Evolutionary conservation across 2,888 invertebrate species (phyloP), one percentile per base, ranked within the genome.

Genomic region (Cremastinae sp.): DNA sequence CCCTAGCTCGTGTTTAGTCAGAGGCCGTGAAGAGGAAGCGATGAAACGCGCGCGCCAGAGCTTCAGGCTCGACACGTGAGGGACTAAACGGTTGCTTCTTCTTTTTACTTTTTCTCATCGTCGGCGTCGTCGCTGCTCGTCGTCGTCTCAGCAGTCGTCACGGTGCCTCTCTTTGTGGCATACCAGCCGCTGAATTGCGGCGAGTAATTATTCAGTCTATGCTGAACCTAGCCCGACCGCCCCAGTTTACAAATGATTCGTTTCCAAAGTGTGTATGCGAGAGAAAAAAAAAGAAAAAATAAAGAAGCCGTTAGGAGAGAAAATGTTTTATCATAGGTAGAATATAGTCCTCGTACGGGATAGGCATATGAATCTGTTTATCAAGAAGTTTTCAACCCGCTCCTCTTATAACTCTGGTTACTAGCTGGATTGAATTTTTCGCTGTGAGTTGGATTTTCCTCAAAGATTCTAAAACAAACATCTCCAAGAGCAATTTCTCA

Each of bases 131-230:
- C 22, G 28, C n/a, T n/a, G n/a, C n/a, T 53, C 53, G 28, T 53
- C 10, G 22, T 53, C 53, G 55, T 55, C 20, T 68, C 68, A 28
- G 28, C 35, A 47, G 35, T 55, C 37, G 45, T 66, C 66, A 20
- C 45, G 49, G 59, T 56, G 22, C 20, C 56, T 66, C 49, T 35
- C 35, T 68, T 77, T 79, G 77, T 78, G 59, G 78, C 73, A 55
- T 59, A 62, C 75, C 75, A 28, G n/a, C 28, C 5, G 74, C 66
- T 79, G 80, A 82, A 82, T 83, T 78, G 80, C 78, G 75, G 74
- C 79, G 79, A 81, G 82, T 82, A 84, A 85, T 85, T 84, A 84
- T 83, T 83, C 82, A 83, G 81, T 79, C 80, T 76, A 64, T 78
- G 75, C 75, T 81, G 78, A 81, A 83, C 68, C 74, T 78, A 73